Percentiles rank a stretch among this genome's conserved stretches.
phyloP scores from a whole-genome alignment of 2,113 vertebrate genomes.

The Ciconia boyciana region DNA sequence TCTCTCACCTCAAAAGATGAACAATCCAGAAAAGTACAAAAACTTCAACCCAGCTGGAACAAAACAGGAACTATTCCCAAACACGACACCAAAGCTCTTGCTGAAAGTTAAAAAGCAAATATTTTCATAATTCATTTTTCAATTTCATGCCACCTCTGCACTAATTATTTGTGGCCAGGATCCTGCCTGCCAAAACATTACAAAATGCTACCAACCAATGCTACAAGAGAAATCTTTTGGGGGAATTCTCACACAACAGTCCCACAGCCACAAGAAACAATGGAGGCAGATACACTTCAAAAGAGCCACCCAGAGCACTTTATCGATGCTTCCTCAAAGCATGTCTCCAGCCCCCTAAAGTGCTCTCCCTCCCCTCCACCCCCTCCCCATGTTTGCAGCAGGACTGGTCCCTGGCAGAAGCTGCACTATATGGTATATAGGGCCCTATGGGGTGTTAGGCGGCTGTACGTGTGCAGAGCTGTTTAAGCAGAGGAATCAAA shows the following conservation, averaged over 20 bases:
- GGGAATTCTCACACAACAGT: not conserved
- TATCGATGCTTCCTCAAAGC: fast-evolving
- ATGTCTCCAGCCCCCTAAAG: not conserved
- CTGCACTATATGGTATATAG: fast-evolving
- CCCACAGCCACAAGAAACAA: not conserved
- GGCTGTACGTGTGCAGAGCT: not conserved
- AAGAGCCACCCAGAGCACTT: not conserved
- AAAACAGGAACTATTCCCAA: not conserved
- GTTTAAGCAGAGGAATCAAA: not conserved
- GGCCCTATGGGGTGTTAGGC: not conserved
- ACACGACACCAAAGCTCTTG: not conserved
- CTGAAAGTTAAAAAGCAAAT: conserved; percentile 27
- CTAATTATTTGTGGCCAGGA: not conserved
- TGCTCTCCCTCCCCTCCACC: not conserved
- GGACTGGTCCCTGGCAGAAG: not conserved
- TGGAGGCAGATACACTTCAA: fast-evolving
- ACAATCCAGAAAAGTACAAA: not conserved
- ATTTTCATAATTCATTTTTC: conserved; percentile 42
- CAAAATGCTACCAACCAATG: not conserved
- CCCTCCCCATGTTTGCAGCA: fast-evolving
- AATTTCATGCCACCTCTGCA: conserved; percentile 38
- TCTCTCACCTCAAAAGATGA: not conserved
- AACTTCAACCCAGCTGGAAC: not conserved
- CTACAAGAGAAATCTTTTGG: not conserved
- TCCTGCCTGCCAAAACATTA: not conserved